Base-by-base conservation (phyloP, 2,888 invertebrate genomes). In the Sarcophaga rosellei region DNA sequence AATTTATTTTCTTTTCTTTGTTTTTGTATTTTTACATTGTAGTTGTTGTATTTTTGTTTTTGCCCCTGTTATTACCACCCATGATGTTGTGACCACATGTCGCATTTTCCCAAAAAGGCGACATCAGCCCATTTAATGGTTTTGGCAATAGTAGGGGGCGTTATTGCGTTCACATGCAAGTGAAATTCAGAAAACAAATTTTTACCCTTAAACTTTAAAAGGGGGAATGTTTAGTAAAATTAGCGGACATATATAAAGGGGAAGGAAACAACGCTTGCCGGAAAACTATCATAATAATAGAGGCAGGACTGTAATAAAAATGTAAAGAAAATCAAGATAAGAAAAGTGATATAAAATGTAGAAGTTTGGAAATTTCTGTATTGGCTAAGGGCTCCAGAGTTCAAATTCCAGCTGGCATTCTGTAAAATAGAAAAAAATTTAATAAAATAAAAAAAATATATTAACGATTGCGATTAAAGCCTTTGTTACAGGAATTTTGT, bases 41-140 rank as follows among this genome's bases (percentile, higher is more conserved):
- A 73, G 68, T 73, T 73, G 62, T 47, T 25, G 21, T 20, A 47
- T 76, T 72, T 59, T 65, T 68, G 61, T 84, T 1, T 47, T 12
- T 86, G 76, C 74, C 81, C 77, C 69, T 68, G 23, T 86, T 83
- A 81, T 83, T 77, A 70, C 77, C 83, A 83, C 63, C 83, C 86
- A 77, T 70, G 77, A 84, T 25, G 76, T 74, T 81, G 8, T 70
- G 79, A 76, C 85, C 85, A 82, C 85, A 82, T 82, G 85, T 82
- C 78, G 23, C 17, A 73, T 63, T 66, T 76, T 62, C 11, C 53
- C 17, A 75, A 68, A 65, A 62, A 72, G 53, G 53, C 1, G 57
- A 23, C 53, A 25, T 69, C 69, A 63, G 45, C 59, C 74, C 65
- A 73, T 84, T 84, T 75, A 21, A 79, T 84, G 69, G 73, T 74